Conservation (phyloP, 2,797 vertebrate genomes). For the Syngnathus rostellatus region DNA sequence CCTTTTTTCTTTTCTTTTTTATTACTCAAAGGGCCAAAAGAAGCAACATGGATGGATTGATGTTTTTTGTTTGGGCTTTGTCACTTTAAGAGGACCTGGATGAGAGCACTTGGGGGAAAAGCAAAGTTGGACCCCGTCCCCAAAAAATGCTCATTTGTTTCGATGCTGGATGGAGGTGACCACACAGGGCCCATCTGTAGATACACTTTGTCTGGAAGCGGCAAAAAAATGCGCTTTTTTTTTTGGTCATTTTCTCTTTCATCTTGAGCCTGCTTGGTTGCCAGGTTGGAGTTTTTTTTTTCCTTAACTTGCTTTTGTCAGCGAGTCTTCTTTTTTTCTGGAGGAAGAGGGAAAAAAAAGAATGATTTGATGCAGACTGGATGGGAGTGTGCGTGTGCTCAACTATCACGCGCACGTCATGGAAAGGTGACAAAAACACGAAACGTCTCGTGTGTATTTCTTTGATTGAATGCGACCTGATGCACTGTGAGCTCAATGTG, state of each 20-base stretch:
- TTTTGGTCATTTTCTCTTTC: neutral
- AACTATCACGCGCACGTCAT: constrained; percentile 41
- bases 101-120: constrained; percentile 23
- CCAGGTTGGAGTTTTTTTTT: constrained; percentile 22
- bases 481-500: constrained; percentile 98
- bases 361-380: constrained; percentile 40
- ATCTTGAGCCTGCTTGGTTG: constrained; percentile 13
- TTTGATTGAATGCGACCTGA: constrained; percentile 86
- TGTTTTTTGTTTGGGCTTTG: neutral
- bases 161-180: constrained; percentile 40
- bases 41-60: neutral
- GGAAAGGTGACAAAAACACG: constrained; percentile 31
- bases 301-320: neutral
- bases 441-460: constrained; percentile 40
- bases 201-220: neutral
- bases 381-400: constrained; percentile 37
- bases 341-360: constrained; percentile 16
- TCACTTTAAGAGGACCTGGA: constrained; percentile 13
- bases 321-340: constrained; percentile 4
- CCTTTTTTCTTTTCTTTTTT: neutral
- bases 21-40: neutral
- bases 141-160: constrained; percentile 41
- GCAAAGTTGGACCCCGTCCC: constrained; percentile 19
- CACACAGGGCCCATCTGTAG: constrained; percentile 36
- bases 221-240: neutral